Conservation (phyloP, 1,140 invertebrate species). For the Battus philenor region DNA sequence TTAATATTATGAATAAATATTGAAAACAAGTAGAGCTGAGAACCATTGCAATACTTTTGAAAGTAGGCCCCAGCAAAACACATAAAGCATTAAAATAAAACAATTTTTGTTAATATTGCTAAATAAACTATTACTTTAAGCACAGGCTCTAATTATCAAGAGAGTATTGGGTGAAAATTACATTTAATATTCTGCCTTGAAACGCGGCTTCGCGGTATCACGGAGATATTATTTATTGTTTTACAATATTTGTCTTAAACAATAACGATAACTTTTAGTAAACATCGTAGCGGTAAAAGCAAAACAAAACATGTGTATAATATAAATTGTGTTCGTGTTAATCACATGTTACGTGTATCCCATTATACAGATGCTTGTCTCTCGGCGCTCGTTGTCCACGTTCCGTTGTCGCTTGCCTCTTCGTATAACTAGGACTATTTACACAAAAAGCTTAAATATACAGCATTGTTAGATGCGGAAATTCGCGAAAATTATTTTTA, state of each 20-base stretch:
- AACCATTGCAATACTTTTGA: slow-evolving; percentile 40
- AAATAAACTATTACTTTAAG: slow-evolving; percentile 55
- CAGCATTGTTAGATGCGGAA: slow-evolving; percentile 71
- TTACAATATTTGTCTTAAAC: slow-evolving; percentile 38
- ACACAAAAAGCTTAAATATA: slow-evolving; percentile 74
- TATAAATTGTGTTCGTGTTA: slow-evolving; percentile 68
- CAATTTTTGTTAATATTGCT: slow-evolving; percentile 63
- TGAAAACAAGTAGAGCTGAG: too few species aligned
- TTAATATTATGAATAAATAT: too few species aligned
- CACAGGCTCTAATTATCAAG: slow-evolving; percentile 54
- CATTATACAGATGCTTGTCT: slow-evolving; percentile 30
- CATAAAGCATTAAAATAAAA: slow-evolving; percentile 53
- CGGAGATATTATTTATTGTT: slow-evolving; percentile 41
- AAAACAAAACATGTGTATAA: slow-evolving; percentile 67
- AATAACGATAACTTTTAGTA: slow-evolving; percentile 57
- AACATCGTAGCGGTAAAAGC: slow-evolving; percentile 74
- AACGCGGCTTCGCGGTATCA: slow-evolving; percentile 46
- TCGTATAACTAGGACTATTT: slow-evolving; percentile 52
- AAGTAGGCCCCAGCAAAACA: slow-evolving; percentile 51
- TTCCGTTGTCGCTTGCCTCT: slow-evolving; percentile 32
- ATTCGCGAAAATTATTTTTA: slow-evolving; percentile 60
- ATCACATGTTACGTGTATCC: slow-evolving; percentile 65
- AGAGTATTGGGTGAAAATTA: slow-evolving; percentile 75
- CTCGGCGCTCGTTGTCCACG: slow-evolving; percentile 36
- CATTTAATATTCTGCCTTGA: slow-evolving; percentile 56